Base-by-base conservation (phyloP, 2,888 invertebrate genomes). In the Plagiodera versicolora region DNA sequence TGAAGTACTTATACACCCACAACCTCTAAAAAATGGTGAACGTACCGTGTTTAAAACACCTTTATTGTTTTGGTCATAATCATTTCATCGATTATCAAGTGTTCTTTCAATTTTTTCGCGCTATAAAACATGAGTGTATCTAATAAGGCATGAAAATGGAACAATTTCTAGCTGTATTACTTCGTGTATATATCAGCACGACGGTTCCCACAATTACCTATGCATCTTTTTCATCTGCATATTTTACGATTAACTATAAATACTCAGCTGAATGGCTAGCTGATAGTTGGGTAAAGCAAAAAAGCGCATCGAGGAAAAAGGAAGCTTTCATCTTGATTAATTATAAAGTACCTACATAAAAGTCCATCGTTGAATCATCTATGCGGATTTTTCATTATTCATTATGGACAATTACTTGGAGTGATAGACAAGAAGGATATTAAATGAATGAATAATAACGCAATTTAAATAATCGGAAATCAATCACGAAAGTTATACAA, bases 151-250 rank as follows among this genome's bases (percentile, higher is more conserved):
- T 52, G 35, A 39, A 52, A 14, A n/a, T 52, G 39, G 18, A 53
- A 53, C 19, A 17, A 39, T 53, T 53, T 53, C 53, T 53, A 39
- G 39, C 39, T 30, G 45, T 30, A 20, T 20, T 44, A 53, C 53
- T 19, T 46, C 20, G 10, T 53, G 3, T 44, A 14, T 44, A 39
- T 44, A 53, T 53, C 39, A 57, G 49, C 54, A 48, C 32, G 47
- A 32, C 19, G 52, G 46, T 58, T 58, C 58, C 46, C 58, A 58
- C 58, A 58, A 52, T 58, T 58, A 52, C 46, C 52, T 18, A 58
- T 52, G 52, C 58, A 53, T 52, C 51, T 58, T 58, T 56, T 58
- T 58, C 58, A 58, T 51, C 24, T 58, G 52, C 56, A 58, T 58
- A 32, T 58, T 52, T 52, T 46, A 52, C 52, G 51, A 51, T 58